Conservation (phyloP, 2,888 invertebrate genomes). For the Drosophila incognita region DNA sequence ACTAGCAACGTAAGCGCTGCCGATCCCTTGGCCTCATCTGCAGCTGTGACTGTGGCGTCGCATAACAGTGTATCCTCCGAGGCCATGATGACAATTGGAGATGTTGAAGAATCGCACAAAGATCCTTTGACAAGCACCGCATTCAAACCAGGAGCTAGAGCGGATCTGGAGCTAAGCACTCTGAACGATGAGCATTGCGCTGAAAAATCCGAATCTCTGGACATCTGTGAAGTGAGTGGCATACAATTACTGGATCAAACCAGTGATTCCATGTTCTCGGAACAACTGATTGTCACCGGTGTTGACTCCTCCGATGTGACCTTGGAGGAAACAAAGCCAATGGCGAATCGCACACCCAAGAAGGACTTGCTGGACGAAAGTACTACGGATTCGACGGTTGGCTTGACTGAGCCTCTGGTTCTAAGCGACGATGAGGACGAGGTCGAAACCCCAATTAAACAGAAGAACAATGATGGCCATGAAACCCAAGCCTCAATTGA, state of each 20-base stretch:
- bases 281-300: slow-evolving; percentile 67
- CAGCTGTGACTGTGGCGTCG: slow-evolving; percentile 3
- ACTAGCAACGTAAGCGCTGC: slow-evolving; percentile 3
- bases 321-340: slow-evolving; percentile 51
- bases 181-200: slow-evolving; percentile 9
- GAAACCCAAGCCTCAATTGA: background rate
- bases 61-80: slow-evolving; percentile 51
- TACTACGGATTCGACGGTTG: slow-evolving; percentile 53
- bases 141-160: slow-evolving; percentile 34
- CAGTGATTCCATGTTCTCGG: slow-evolving; percentile 75
- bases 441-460: background rate
- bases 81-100: slow-evolving; percentile 45
- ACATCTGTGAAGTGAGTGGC: slow-evolving; percentile 76
- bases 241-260: slow-evolving; percentile 80
- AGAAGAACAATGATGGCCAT: background rate
- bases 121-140: slow-evolving; percentile 71
- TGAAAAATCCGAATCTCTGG: slow-evolving; percentile 2
- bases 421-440: slow-evolving; percentile 65
- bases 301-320: slow-evolving; percentile 58
- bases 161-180: slow-evolving; percentile 7
- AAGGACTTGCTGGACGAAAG: slow-evolving; percentile 5
- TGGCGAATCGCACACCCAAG: background rate
- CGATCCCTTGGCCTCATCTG: slow-evolving; percentile 66
- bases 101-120: slow-evolving; percentile 13
- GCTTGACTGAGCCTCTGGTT: slow-evolving; percentile 59